phyloP scores from a whole-genome alignment of 1,140 invertebrate genomes.

The Globodera rostochiensis region DNA sequence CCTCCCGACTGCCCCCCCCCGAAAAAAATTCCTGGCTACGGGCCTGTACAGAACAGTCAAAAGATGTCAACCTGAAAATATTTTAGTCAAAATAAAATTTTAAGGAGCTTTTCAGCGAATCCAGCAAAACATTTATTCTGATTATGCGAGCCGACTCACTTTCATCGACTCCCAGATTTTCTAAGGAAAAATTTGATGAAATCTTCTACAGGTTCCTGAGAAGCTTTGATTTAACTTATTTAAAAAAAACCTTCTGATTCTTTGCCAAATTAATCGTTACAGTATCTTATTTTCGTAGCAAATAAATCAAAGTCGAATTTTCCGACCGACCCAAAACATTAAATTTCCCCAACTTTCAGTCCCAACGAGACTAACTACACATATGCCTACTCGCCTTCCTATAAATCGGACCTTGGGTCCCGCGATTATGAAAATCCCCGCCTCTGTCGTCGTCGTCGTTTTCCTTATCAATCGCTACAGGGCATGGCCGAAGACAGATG shows the following conservation, averaged over 20 bases:
- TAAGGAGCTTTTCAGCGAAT: too few relatives aligned
- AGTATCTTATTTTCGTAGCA: too few relatives aligned
- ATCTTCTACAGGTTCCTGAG: conserved; percentile 25
- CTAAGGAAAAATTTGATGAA: conserved; percentile 32
- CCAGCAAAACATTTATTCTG: too few relatives aligned
- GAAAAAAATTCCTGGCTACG: too few relatives aligned
- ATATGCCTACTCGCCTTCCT: conserved; percentile 27
- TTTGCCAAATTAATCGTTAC: too few relatives aligned
- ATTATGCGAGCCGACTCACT: conserved; percentile 6
- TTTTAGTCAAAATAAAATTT: too few relatives aligned
- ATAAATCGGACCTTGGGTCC: conserved; percentile 15
- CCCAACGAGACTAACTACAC: conserved; percentile 31
- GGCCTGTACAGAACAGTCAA: too few relatives aligned
- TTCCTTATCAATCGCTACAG: not conserved
- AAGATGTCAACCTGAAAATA: too few relatives aligned
- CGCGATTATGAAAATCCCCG: conserved; percentile 26
- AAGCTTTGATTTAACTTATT: not conserved
- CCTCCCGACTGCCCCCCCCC: too few relatives aligned
- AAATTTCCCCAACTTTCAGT: conserved; percentile 6
- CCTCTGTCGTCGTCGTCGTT: conserved; percentile 18
- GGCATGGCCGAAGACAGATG: too few relatives aligned
- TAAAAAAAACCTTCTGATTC: too few relatives aligned
- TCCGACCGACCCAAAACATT: not conserved
- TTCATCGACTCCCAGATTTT: conserved; percentile 14
- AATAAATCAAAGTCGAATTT: too few relatives aligned